Evolutionary conservation across 2,113 vertebrate genomes (phyloP).

Genomic region (Pteropus alecto): DNA sequence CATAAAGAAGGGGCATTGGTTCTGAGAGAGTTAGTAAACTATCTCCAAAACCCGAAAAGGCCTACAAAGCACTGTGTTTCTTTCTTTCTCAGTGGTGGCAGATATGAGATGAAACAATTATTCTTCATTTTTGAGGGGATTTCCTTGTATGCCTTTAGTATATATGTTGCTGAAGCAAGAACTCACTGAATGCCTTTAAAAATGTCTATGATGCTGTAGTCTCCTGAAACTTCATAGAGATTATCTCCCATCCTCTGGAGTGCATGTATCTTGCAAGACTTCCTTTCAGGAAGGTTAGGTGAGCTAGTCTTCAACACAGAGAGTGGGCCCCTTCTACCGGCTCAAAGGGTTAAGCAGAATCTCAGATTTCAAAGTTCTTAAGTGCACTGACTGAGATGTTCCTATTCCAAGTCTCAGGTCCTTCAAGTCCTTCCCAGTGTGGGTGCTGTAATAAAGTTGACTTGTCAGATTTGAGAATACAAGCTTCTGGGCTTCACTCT

Average conservation of each 20-base stretch:
- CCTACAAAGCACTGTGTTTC: not conserved
- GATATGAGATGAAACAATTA: not conserved
- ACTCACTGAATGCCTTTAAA: not conserved
- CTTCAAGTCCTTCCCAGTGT: not conserved
- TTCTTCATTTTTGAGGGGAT: not conserved
- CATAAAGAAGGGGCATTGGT: not conserved
- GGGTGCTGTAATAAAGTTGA: not conserved
- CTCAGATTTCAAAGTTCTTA: not conserved
- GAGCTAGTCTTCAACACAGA: not conserved
- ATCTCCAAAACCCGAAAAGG: not conserved
- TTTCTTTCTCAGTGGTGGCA: not conserved
- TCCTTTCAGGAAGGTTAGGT: not conserved
- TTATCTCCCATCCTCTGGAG: not conserved
- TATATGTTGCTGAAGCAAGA: too few relatives aligned
- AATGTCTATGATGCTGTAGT: not conserved
- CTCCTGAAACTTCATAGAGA: not conserved
- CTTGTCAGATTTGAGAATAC: not conserved
- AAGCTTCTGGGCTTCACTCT: not conserved
- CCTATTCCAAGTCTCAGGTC: not conserved
- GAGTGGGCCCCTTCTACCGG: not conserved
- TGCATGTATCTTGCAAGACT: not conserved
- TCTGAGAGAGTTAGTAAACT: not conserved
- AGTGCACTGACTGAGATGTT: not conserved
- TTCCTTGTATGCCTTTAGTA: not conserved
- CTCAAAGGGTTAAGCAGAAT: not conserved